phyloP scores from a whole-genome alignment of 2,113 vertebrate genomes.

The Salvelinus alpinus region DNA sequence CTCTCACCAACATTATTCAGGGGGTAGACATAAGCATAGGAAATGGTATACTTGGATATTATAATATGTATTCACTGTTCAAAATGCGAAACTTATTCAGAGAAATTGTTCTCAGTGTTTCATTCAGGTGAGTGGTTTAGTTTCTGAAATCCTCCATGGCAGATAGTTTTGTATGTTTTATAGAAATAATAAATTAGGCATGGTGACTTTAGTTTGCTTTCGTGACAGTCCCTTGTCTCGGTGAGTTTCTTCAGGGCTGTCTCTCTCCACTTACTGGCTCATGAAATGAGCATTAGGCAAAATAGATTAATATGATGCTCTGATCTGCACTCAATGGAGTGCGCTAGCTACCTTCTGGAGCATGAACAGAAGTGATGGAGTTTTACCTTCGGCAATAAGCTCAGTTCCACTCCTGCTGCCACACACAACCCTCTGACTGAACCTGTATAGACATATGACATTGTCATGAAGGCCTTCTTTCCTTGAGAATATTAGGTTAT shows the following conservation, averaged over 20 bases:
- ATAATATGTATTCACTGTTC: no score
- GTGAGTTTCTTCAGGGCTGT: conserved; percentile 8
- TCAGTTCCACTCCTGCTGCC: conserved; percentile 6
- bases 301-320: conserved; percentile 1
- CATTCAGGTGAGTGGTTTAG: no score
- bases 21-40: no score
- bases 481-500: neutral
- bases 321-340: conserved; percentile 7
- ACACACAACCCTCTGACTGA: neutral
- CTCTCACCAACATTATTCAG: no score
- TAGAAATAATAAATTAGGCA: neutral
- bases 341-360: conserved; percentile 5
- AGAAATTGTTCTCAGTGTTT: no score
- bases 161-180: neutral
- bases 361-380: conserved; percentile 20
- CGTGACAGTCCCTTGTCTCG: conserved; percentile 19
- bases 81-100: no score
- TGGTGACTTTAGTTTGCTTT: neutral
- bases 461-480: neutral
- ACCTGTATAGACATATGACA: neutral
- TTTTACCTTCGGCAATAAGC: conserved; percentile 22
- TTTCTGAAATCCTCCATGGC: neutral
- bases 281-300: conserved; percentile 34
- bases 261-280: conserved; percentile 31
- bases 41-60: no score